Conservation (phyloP, 2,888 invertebrate genomes). For the Rosalia funebris region DNA sequence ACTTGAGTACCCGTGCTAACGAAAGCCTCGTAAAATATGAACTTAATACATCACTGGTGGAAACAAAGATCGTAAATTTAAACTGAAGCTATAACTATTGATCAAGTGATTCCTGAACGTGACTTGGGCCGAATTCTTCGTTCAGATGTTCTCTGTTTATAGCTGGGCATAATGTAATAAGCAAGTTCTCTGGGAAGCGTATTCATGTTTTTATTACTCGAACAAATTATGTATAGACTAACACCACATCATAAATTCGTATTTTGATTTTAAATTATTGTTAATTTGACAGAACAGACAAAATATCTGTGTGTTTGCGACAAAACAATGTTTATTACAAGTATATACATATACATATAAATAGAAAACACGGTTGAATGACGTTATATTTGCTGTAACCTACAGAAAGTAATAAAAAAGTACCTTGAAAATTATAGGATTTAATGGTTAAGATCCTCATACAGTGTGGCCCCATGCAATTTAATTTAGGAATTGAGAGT, state of each 20-base stretch:
- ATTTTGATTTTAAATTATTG: conserved; percentile 37
- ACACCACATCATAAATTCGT: conserved; percentile 21
- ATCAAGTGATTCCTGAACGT: conserved; percentile 52
- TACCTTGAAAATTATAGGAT: too few relatives aligned
- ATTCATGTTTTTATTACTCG: conserved; percentile 41
- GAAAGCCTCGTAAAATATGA: conserved; percentile 35
- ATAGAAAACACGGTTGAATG: too few relatives aligned
- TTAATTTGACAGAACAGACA: conserved; percentile 35
- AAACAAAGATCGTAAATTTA: conserved; percentile 49
- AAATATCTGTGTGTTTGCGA: conserved; percentile 24
- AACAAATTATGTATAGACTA: conserved; percentile 38
- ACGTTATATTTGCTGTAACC: too few relatives aligned
- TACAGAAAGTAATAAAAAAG: too few relatives aligned
- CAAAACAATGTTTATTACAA: conserved; percentile 7
- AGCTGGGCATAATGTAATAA: conserved; percentile 36
- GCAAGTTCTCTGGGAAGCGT: conserved; percentile 42
- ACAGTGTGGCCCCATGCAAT: too few relatives aligned
- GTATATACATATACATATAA: not conserved
- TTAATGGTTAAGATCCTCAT: too few relatives aligned
- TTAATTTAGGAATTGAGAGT: too few relatives aligned
- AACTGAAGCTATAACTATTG: conserved; percentile 49
- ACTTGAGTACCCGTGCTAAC: conserved; percentile 4
- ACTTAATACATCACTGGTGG: conserved; percentile 40
- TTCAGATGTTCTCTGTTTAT: conserved; percentile 49
- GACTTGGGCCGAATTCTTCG: conserved; percentile 49